Percentiles rank a stretch among this genome's conserved stretches.
phyloP scores from a whole-genome alignment of 1,140 invertebrate species.

The Hormaphis cornu region DNA sequence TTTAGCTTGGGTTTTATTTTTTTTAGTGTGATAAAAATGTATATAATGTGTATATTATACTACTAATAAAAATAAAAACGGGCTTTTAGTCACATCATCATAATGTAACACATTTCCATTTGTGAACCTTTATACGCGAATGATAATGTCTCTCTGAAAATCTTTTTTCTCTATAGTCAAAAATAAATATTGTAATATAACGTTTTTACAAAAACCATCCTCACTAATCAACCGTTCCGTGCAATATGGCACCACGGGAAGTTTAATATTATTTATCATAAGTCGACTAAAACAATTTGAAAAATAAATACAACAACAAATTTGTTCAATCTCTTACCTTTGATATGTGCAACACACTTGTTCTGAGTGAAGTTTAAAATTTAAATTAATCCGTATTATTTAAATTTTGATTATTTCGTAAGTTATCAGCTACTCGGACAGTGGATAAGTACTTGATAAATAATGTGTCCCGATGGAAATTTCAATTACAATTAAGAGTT shows the following conservation, averaged over 20 bases:
- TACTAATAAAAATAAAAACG: not conserved
- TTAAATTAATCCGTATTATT: too few relatives aligned
- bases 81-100: not conserved
- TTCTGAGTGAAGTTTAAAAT: too few relatives aligned
- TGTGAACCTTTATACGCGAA: not conserved
- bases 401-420: too few relatives aligned
- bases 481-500: too few relatives aligned
- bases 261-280: not conserved
- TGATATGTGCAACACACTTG: too few relatives aligned
- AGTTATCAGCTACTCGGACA: too few relatives aligned
- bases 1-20: too few relatives aligned
- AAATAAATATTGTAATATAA: not conserved
- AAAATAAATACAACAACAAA: too few relatives aligned
- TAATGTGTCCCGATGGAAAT: too few relatives aligned
- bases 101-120: not conserved
- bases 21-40: not conserved
- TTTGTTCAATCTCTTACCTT: too few relatives aligned
- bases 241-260: not conserved
- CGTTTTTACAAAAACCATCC: not conserved
- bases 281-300: too few relatives aligned
- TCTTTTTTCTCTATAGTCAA: not conserved
- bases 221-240: not conserved
- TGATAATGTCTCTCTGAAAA: not conserved
- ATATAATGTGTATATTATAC: slow-evolving; percentile 1
- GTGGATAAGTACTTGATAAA: too few relatives aligned